phyloP scores from a whole-genome alignment of 2,797 vertebrate species.

The Myripristis jacobus region DNA sequence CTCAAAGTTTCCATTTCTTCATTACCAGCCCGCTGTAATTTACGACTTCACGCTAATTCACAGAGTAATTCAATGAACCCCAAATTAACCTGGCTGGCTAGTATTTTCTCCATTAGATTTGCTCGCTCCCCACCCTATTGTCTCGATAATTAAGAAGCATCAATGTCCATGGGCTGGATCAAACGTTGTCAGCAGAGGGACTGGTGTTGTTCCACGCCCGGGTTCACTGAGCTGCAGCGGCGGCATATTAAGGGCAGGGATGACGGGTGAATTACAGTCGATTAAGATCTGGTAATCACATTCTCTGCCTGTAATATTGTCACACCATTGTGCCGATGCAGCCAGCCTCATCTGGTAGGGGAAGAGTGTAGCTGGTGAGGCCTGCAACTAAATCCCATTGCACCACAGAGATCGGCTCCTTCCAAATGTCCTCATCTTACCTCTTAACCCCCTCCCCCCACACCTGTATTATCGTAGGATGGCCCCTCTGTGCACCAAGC shows the following conservation, averaged over 20 bases:
- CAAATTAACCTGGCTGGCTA: conserved; percentile 81
- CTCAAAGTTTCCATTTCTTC: conserved; percentile 68
- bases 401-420: conserved; percentile 22
- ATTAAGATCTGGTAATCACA: conserved; percentile 82
- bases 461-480: conserved; percentile 23
- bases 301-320: conserved; percentile 69
- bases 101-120: conserved; percentile 77
- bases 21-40: conserved; percentile 73
- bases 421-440: conserved; percentile 36
- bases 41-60: conserved; percentile 75
- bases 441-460: conserved; percentile 14
- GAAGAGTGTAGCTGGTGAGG: conserved; percentile 31
- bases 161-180: conserved; percentile 73
- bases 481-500: conserved; percentile 28
- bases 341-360: conserved; percentile 50
- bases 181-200: conserved; percentile 56
- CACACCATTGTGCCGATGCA: conserved; percentile 37
- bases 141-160: conserved; percentile 82
- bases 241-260: conserved; percentile 65
- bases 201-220: conserved; percentile 55
- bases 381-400: conserved; percentile 25
- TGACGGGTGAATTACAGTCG: conserved; percentile 74
- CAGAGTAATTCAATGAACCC: conserved; percentile 81
- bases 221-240: conserved; percentile 63
- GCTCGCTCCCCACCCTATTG: conserved; percentile 66